Conservation (phyloP, 2,888 invertebrate genomes). For the Listrodromus nycthemerus region DNA sequence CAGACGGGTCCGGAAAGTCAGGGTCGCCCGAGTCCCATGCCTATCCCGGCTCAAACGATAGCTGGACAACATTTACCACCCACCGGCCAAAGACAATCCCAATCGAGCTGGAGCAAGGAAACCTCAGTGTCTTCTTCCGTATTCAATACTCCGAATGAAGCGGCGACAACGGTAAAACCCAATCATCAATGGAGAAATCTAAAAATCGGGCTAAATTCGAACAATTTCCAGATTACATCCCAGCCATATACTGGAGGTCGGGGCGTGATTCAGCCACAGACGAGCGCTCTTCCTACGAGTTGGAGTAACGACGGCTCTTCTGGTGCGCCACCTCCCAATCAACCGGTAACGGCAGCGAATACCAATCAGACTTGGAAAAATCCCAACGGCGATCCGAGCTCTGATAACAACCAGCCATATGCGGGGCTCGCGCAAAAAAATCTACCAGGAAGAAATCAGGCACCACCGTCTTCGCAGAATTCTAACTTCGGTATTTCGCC, state of each 20-base stretch:
- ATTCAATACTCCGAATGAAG: conserved; percentile 25
- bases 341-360: not conserved
- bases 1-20: conserved; percentile 23
- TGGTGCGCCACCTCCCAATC: conserved; percentile 13
- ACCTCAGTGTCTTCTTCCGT: conserved; percentile 15
- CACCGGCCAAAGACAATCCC: conserved; percentile 39
- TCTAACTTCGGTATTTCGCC: conserved; percentile 14
- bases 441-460: conserved; percentile 41
- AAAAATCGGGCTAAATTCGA: conserved; percentile 30
- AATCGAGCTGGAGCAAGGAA: conserved; percentile 53
- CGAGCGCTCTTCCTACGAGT: not conserved
- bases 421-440: conserved; percentile 3
- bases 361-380: conserved; percentile 46
- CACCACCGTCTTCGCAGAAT: conserved; percentile 20
- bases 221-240: conserved; percentile 34
- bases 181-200: conserved; percentile 45
- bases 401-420: conserved; percentile 37
- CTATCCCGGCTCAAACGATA: conserved; percentile 16
- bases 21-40: conserved; percentile 24
- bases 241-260: conserved; percentile 26
- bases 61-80: conserved; percentile 14
- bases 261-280: conserved; percentile 40
- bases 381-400: conserved; percentile 28
- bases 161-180: conserved; percentile 3
- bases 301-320: conserved; percentile 18